Base-by-base conservation (phyloP, 2,113 vertebrate species). In the Phoxinus phoxinus region DNA sequence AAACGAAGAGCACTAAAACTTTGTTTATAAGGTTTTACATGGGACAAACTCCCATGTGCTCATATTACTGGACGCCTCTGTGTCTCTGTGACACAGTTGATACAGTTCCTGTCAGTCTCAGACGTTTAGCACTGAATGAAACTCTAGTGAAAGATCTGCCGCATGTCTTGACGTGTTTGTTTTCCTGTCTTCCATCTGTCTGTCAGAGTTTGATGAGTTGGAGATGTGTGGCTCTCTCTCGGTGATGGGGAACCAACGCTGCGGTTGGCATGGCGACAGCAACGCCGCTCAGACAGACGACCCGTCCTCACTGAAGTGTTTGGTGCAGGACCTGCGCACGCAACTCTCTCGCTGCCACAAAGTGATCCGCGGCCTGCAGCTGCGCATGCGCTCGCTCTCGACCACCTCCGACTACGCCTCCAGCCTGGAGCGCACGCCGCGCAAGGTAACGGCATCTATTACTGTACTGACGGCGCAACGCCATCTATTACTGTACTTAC, bases 391-490 rank as follows among this genome's bases (percentile, higher is more conserved):
- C 85, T 97, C 97, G 8, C 80, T 97, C 85, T 99, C 97, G 0
- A 10, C 94, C 67, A 98, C 97, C 82, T 98, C 97, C 0, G 96
- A 98, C 91, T 99, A 97, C 5, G 93, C 96, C 3, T 97, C 97
- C 0, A 96, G 97, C 8, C 90, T 97, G 0, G 97, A 98, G 87
- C 93, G 95, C 27, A 93, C 95, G 0, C 93, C 93, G 0, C 93
- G 92, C 53, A 96, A 97, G 91, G 94, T 95, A 83, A 35, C 2
- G 1, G 8, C 41, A 21, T 6, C 44, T 35, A 32, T 10, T 35
- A 21, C 6, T 21, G 0, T 19, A 19, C 17, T 2, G 1, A 41
- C 7, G 7, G 7, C 7, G 0, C 0, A 8, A 37, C 37, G 6
- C 37, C 37, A 21, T 6, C 41, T 35, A 3, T 19, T 35, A 21